A percentile compares a stretch with the other conserved stretches of the same genome.
Conservation (phyloP, 2,113 vertebrate species). For the Coregonus clupeaformis region DNA sequence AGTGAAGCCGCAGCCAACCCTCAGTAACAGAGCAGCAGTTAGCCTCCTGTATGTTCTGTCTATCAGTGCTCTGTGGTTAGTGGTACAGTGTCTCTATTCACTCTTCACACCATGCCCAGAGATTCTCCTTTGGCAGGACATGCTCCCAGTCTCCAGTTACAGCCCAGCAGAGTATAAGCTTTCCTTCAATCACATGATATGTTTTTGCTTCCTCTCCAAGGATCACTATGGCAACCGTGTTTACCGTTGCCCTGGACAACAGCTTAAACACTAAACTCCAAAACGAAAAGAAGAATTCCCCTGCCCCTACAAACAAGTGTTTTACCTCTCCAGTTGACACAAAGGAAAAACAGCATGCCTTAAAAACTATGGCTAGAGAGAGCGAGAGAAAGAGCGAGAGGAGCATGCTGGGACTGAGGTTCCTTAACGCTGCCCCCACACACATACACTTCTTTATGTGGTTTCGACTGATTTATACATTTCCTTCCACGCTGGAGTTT, state of each 20-base stretch:
- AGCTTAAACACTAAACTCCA: slow-evolving; percentile 77
- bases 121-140: slow-evolving; percentile 64
- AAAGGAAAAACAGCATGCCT: slow-evolving; percentile 35
- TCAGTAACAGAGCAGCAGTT: slow-evolving; percentile 5
- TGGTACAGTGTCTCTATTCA: neutral
- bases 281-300: slow-evolving; percentile 77
- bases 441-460: no score
- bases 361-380: neutral
- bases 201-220: slow-evolving; percentile 75
- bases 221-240: slow-evolving; percentile 77
- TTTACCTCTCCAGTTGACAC: slow-evolving; percentile 37
- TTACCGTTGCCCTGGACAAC: slow-evolving; percentile 79
- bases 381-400: neutral
- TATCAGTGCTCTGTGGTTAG: neutral
- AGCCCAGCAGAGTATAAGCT: slow-evolving; percentile 54
- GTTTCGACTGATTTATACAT: slow-evolving; percentile 19
- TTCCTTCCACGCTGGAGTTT: slow-evolving; percentile 13
- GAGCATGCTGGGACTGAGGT: no score
- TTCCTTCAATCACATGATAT: slow-evolving; percentile 73
- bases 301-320: slow-evolving; percentile 62
- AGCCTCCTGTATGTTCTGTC: neutral
- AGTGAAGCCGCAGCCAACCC: neutral
- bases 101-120: slow-evolving; percentile 47
- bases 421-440: no score
- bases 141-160: slow-evolving; percentile 71